These are phyloP conservation scores for Oppia nitens DNA, from an alignment of 1,140 invertebrate genomes.

Conservation along the genomic window DNA sequence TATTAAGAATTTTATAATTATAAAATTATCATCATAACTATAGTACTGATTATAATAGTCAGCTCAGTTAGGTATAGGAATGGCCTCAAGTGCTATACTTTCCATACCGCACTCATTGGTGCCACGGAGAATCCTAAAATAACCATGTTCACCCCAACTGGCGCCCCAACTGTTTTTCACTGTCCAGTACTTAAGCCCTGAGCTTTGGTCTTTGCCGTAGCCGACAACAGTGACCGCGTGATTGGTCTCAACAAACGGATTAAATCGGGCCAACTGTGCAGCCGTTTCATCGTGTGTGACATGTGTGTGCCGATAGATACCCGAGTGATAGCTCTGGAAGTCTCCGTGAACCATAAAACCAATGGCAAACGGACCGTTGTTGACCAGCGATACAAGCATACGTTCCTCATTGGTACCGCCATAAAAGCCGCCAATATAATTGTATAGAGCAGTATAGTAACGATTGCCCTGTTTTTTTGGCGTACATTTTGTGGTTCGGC, in stretches of 20 bases:
- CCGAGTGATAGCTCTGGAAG: constrained; percentile 32
- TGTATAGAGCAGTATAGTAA: constrained; percentile 32
- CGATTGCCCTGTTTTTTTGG: constrained; percentile 11
- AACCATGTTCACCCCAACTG: constrained; percentile 31
- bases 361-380: constrained; percentile 36
- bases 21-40: too few relatives aligned
- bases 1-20: too few relatives aligned
- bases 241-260: constrained; percentile 30
- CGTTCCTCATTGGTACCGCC: constrained; percentile 36
- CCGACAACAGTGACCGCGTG: constrained; percentile 37
- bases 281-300: constrained; percentile 19
- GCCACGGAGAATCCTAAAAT: constrained; percentile 29
- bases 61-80: constrained; percentile 24
- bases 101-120: constrained; percentile 32
- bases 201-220: constrained; percentile 31
- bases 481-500: constrained; percentile 21
- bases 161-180: constrained; percentile 77
- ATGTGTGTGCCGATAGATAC: constrained; percentile 29
- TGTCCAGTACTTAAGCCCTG: constrained; percentile 56
- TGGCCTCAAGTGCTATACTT: constrained; percentile 25
- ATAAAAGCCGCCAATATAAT: constrained; percentile 35
- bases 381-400: constrained; percentile 33
- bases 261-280: constrained; percentile 26
- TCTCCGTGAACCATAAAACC: constrained; percentile 34
- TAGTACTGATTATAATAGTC: too few relatives aligned